A percentile compares a stretch with the other conserved stretches of the same genome.
Evolutionary conservation across 2,113 vertebrate species (phyloP).

Genomic region (Chlamydotis undulata): DNA sequence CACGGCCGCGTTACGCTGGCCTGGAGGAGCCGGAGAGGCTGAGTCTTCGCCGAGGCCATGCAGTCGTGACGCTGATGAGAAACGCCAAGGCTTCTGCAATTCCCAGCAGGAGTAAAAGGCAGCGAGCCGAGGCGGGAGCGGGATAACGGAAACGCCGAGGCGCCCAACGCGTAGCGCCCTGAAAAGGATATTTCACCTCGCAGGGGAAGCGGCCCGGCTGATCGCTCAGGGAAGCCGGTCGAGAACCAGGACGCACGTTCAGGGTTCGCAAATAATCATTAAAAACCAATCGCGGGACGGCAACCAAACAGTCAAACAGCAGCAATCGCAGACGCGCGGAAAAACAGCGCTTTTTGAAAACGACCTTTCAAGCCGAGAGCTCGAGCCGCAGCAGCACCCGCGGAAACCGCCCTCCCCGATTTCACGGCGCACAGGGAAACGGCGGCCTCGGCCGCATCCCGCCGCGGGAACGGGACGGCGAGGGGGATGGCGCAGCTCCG

Average conservation of each 20-base stretch:
- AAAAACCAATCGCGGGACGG: constrained; percentile 38
- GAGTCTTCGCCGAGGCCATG: too few species aligned
- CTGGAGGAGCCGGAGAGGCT: too few species aligned
- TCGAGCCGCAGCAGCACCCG: not conserved
- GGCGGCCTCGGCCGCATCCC: not conserved
- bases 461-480: not conserved
- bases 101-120: too few species aligned
- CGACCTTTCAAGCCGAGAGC: not conserved
- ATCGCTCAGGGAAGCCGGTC: constrained; percentile 34
- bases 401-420: not conserved
- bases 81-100: too few species aligned
- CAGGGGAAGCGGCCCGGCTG: not conserved
- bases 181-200: constrained; percentile 8
- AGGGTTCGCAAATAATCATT: constrained; percentile 51
- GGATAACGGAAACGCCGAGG: constrained; percentile 36
- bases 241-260: not conserved
- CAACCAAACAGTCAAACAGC: too few species aligned
- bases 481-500: not conserved
- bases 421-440: not conserved
- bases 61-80: too few species aligned
- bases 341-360: not conserved
- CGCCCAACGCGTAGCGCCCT: constrained; percentile 29
- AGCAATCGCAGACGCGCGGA: not conserved
- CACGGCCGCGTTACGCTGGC: too few species aligned
- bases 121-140: constrained; percentile 35